phyloP scores from a whole-genome alignment of 2,797 vertebrate genomes.

The Bovichtus diacanthus region DNA sequence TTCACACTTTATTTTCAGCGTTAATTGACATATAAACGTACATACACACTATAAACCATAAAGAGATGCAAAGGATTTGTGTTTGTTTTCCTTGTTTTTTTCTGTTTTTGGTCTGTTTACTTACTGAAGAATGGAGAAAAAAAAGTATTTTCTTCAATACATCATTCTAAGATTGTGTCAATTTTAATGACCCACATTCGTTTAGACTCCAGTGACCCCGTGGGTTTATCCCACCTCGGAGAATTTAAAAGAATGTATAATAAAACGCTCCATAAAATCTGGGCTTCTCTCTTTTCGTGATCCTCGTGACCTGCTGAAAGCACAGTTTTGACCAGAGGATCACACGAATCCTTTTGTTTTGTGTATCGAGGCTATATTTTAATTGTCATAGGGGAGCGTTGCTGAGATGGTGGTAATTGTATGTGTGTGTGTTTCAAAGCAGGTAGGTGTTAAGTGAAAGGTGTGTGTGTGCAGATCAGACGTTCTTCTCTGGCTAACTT shows the following conservation, averaged over 20 bases:
- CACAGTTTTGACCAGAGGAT: constrained; percentile 22
- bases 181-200: constrained; percentile 70
- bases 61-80: neutral
- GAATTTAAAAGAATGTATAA: constrained; percentile 61
- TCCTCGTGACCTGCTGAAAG: constrained; percentile 29
- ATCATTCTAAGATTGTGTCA: constrained; percentile 65
- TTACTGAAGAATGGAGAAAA: constrained; percentile 40
- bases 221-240: constrained; percentile 46
- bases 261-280: too few relatives aligned
- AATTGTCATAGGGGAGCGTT: constrained; percentile 47
- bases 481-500: constrained; percentile 60
- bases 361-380: constrained; percentile 36
- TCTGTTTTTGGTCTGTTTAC: constrained; percentile 38
- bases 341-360: constrained; percentile 47
- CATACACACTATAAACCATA: neutral
- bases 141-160: constrained; percentile 65
- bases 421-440: neutral
- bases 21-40: neutral
- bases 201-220: constrained; percentile 51
- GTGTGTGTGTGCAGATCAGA: constrained; percentile 15
- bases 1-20: neutral
- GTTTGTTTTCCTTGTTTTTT: constrained; percentile 18
- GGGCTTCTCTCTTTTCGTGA: constrained; percentile 19
- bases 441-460: constrained; percentile 7
- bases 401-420: constrained; percentile 14